A percentile compares a stretch with the other conserved stretches of the same genome.
phyloP scores from a whole-genome alignment of 1,140 invertebrate species.

The Bradynema listronoti region DNA sequence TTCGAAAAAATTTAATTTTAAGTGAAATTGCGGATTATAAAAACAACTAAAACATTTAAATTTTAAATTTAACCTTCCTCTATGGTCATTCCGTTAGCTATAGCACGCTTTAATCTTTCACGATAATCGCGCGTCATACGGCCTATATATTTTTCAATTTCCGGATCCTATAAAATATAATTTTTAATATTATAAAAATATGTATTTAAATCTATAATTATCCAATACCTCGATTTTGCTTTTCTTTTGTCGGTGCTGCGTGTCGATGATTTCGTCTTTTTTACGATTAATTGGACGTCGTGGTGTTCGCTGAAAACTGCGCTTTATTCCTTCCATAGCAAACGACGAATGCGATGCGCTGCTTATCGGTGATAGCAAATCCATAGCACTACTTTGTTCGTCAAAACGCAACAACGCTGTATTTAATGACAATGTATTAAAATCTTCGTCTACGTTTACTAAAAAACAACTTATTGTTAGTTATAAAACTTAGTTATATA shows the following conservation, averaged over 20 bases:
- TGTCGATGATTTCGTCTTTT: background rate
- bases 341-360: constrained; percentile 3
- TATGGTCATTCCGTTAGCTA: background rate
- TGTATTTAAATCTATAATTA: no score
- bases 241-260: background rate
- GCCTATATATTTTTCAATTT: constrained; percentile 6
- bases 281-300: background rate
- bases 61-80: no score
- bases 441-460: constrained; percentile 37
- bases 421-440: constrained; percentile 19
- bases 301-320: background rate
- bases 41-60: no score
- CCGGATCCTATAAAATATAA: constrained; percentile 6
- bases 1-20: no score
- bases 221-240: no score
- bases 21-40: no score
- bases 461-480: constrained; percentile 4
- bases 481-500: constrained; percentile 2
- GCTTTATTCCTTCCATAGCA: no score
- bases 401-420: constrained; percentile 36
- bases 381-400: constrained; percentile 3
- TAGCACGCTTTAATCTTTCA: background rate
- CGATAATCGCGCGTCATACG: constrained; percentile 2
- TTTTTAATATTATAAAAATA: no score
- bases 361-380: background rate